Evolutionary conservation across 2,888 invertebrate genomes (phyloP).

Genomic region (Beris morrisii): DNA sequence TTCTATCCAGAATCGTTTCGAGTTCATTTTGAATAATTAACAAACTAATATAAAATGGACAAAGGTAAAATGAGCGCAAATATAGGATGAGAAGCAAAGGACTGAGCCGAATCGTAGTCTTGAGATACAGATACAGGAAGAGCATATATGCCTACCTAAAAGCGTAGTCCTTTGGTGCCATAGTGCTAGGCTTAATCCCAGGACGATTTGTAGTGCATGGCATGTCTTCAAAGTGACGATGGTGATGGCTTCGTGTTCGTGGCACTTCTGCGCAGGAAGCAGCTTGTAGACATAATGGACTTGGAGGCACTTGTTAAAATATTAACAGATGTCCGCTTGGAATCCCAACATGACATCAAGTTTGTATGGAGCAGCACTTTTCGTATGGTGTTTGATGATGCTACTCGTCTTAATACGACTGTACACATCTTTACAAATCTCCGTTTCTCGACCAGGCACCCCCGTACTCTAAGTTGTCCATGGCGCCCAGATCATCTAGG

Average conservation of each 20-base stretch:
- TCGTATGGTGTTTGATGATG: constrained; percentile 25
- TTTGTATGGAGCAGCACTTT: constrained; percentile 28
- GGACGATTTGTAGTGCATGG: too few species aligned
- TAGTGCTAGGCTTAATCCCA: constrained; percentile 1
- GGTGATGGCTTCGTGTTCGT: neutral
- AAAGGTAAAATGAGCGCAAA: constrained; percentile 28
- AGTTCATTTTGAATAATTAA: constrained; percentile 21
- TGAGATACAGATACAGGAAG: constrained; percentile 5
- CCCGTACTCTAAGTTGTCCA: too few species aligned
- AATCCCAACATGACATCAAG: constrained; percentile 36
- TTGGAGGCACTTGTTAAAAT: constrained; percentile 39
- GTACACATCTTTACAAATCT: too few species aligned
- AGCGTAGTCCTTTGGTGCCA: constrained; percentile 7
- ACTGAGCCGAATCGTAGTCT: too few species aligned
- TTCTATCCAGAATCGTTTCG: neutral
- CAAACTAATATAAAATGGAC: constrained; percentile 28
- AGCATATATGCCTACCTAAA: constrained; percentile 8
- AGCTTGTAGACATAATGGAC: constrained; percentile 16
- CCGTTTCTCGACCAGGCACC: too few species aligned
- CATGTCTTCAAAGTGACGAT: too few species aligned
- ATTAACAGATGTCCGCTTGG: constrained; percentile 41
- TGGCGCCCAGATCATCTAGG: too few species aligned
- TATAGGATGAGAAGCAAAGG: constrained; percentile 1
- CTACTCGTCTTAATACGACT: too few species aligned
- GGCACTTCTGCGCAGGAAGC: constrained; percentile 20